Evolutionary conservation across 2,797 vertebrate genomes (phyloP), one percentile per base, ranked within the genome.

Genomic region (Babyrousa celebensis): DNA sequence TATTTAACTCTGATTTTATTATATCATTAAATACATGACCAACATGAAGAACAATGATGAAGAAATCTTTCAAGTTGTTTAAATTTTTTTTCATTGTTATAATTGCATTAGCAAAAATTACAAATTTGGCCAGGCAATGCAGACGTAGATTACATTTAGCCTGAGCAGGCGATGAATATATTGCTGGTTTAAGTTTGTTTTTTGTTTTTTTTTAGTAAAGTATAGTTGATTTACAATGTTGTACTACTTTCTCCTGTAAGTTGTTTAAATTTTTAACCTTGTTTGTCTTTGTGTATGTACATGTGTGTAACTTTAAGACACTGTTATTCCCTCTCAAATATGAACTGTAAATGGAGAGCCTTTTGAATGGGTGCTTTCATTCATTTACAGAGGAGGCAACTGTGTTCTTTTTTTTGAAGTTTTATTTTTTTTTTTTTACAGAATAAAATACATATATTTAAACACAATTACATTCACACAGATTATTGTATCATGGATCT

Each of bases 1-100:
- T 84, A 18, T 77, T 96, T 96, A 67, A 60, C n/a, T 92, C 3
- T 82, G 62, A 70, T 95, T 90, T 95, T 83, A 62, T 89, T 75
- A 82, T 58, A 58, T 93, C 54, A 82, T n/a, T 90, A 94, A 85
- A 17, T 43, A 67, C 23, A 87, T 93, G 62, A 90, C 5, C 32
- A 91, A 2, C 9, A 58, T 91, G 40, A 72, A 82, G 56, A 95
- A 86, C 21, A 84, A 77, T 85, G 63, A 62, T 71, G 40, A 67
- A 83, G 23, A 68, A 67, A 75, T 71, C 25, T 78, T 71, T 36
- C 9, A 48, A 48, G 43, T 48, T 48, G 43, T 48, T 48, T 48
- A 48, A 48, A 48, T 48, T 48, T 48, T 48, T 48, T 48, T 48
- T 48, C 43, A 48, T 48, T 48, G 43, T 36, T 36, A 36, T 36